Evolutionary conservation across 2,797 vertebrate genomes (phyloP), one percentile per base, ranked within the genome.

Genomic region (Microctenopoma lineatum): DNA sequence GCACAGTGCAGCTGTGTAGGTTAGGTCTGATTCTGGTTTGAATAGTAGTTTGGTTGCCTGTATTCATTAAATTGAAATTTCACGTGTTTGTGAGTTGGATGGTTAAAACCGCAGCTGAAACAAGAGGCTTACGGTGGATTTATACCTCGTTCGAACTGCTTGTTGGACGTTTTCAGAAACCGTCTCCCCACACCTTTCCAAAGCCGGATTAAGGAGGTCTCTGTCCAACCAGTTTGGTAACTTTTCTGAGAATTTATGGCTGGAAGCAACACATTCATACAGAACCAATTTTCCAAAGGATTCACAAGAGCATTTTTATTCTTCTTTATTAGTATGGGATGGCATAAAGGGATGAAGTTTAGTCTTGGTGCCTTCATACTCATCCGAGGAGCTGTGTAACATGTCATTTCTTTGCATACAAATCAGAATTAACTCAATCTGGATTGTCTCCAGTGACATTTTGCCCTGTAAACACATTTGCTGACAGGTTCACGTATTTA

Each of bases 401-500:
- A 45, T 42, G 32, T 32, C 21, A 67, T 13, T 10, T 18, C 2
- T 63, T 41, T 46, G 42, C 47, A 57, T 54, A 41, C 51, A 45
- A 67, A 63, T 61, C 18, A 53, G 21, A 29, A 32, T 75, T 13
- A 7, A 10, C 59, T 48, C 16, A 58, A 26, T 14, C 52, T 79
- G 80, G 57, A 77, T 64, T 9, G 60, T n/a, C 58, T 73, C 62
- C 80, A 75, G 26, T 36, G 53, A 50, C 52, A 36, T 66, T 68
- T 56, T 48, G 42, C 73, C 70, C 66, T 70, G 46, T 81, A 80
- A 81, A 84, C 76, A 80, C 51, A 41, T 75, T 74, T 71, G 75
- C 67, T 79, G 77, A 84, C 70, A 80, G 29, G 61, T 76, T 73
- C 26, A 21, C 15, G 70, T 67, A 80, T 81, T 83, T 81, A 76